These are phyloP conservation scores for Rhingia campestris DNA, from an alignment of 2,888 invertebrate species.

Conservation along the genomic window DNA sequence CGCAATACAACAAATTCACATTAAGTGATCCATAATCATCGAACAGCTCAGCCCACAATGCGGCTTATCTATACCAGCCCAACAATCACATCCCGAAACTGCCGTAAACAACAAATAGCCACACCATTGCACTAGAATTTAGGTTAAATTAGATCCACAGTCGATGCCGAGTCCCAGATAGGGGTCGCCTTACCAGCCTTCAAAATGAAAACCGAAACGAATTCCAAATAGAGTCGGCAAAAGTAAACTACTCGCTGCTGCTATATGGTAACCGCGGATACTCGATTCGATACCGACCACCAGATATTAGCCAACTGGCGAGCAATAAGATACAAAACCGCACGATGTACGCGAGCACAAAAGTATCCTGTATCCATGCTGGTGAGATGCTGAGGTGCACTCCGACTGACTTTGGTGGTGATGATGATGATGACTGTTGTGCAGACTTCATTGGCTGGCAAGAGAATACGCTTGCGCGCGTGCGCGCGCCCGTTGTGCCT, in stretches of 20 bases:
- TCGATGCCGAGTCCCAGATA: slow-evolving; percentile 53
- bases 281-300: slow-evolving; percentile 16
- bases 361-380: not conserved
- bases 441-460: slow-evolving; percentile 50
- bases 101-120: slow-evolving; percentile 62
- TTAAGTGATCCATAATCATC: slow-evolving; percentile 67
- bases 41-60: slow-evolving; percentile 15
- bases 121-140: slow-evolving; percentile 62
- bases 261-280: slow-evolving; percentile 32
- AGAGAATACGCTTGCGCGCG: not conserved
- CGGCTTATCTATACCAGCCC: slow-evolving; percentile 41
- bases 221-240: slow-evolving; percentile 64
- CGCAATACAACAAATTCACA: slow-evolving; percentile 64
- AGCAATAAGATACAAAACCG: slow-evolving; percentile 55
- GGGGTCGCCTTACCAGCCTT: slow-evolving; percentile 4
- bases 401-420: slow-evolving; percentile 9
- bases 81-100: slow-evolving; percentile 54
- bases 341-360: slow-evolving; percentile 34
- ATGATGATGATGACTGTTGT: slow-evolving; percentile 66
- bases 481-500: slow-evolving; percentile 38
- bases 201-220: not conserved
- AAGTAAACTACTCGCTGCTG: slow-evolving; percentile 58
- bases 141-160: slow-evolving; percentile 69
- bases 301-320: slow-evolving; percentile 49
- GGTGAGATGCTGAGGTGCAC: slow-evolving; percentile 26